These are phyloP conservation scores for Papilio machaon DNA, from an alignment of 1,140 invertebrate species.

Conservation along the genomic window DNA sequence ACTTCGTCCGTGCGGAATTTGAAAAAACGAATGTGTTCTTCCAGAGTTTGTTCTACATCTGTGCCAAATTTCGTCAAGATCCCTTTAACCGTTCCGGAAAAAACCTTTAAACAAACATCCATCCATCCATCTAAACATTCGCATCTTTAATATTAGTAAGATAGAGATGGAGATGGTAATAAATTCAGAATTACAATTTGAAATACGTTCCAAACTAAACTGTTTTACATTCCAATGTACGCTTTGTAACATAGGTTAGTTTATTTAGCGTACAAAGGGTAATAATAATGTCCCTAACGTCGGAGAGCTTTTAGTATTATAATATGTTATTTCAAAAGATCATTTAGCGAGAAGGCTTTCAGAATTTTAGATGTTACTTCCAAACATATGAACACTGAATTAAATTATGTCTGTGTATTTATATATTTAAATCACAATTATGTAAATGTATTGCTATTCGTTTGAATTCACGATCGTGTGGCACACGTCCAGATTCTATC, in stretches of 20 bases:
- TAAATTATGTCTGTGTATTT: too few species aligned
- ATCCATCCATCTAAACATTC: too few species aligned
- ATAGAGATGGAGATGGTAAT: neutral
- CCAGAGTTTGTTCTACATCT: too few species aligned
- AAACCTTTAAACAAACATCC: too few species aligned
- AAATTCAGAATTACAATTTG: neutral
- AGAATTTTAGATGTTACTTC: neutral
- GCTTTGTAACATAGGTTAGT: neutral
- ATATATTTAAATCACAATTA: too few species aligned
- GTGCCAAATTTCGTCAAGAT: too few species aligned
- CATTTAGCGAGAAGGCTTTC: neutral
- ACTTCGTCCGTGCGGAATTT: too few species aligned
- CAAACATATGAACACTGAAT: neutral
- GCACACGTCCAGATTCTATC: neutral
- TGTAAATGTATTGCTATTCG: neutral
- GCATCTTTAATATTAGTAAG: neutral
- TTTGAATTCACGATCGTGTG: neutral
- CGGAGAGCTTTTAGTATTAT: slow-evolving; percentile 1
- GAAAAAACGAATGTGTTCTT: too few species aligned
- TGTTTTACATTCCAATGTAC: neutral
- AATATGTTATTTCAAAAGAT: neutral
- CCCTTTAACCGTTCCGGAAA: too few species aligned
- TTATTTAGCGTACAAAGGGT: neutral
- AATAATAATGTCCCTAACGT: neutral
- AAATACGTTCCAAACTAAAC: neutral